Conservation (phyloP, 2,113 vertebrate genomes). For the Zosterops japonicus region DNA sequence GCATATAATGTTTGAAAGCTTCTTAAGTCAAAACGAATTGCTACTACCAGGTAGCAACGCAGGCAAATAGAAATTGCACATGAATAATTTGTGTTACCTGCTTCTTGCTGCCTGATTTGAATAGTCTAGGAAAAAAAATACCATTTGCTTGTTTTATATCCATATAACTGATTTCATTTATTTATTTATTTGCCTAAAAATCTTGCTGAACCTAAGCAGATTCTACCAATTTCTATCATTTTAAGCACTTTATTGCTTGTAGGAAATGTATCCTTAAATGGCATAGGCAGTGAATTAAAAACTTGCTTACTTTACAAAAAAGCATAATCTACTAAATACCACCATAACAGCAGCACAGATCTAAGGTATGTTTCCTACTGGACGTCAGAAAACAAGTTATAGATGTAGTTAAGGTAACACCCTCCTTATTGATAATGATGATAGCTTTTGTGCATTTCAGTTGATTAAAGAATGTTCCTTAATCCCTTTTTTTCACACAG, state of each 20-base stretch:
- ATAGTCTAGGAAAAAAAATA: not conserved
- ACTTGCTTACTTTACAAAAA: conserved; percentile 14
- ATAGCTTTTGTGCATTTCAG: not conserved
- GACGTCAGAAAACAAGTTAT: not conserved
- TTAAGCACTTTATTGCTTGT: not conserved
- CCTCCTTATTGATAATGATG: not conserved
- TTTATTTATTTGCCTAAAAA: conserved; percentile 33
- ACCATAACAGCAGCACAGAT: not conserved
- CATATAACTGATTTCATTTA: not conserved
- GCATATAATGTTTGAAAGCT: not conserved
- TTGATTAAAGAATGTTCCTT: not conserved
- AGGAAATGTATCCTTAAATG: conserved; percentile 15
- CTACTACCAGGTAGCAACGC: not conserved
- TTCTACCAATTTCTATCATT: conserved; percentile 15
- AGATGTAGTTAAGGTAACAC: not conserved
- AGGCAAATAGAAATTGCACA: conserved; percentile 29
- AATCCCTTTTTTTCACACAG: not conserved
- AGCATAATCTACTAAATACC: not conserved
- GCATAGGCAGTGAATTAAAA: conserved; percentile 5
- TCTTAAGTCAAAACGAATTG: not conserved
- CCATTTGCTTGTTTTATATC: not conserved
- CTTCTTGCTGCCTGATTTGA: not conserved
- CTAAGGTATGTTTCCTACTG: not conserved
- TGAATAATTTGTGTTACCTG: conserved; percentile 28
- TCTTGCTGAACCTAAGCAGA: conserved; percentile 44